Base-by-base conservation (phyloP, 2,113 vertebrate genomes). In the Hydrolagus affinis region DNA sequence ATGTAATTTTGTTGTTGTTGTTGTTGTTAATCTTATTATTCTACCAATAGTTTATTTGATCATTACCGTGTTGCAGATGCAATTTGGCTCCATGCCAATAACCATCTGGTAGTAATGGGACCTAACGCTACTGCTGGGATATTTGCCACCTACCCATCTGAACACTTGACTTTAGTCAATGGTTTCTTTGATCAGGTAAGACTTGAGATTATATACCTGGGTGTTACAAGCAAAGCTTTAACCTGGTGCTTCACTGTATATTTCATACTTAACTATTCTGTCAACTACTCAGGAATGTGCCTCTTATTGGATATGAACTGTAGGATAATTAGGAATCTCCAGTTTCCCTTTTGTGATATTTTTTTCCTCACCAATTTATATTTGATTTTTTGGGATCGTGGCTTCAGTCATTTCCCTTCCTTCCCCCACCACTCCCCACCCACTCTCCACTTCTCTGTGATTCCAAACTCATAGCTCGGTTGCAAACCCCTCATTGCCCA, bases 111-210 rank as follows among this genome's bases (percentile, higher is more conserved):
- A 7, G 90, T 96, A 12, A 85, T 71, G 0, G 94, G 94, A 1
- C 2, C n/a, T 0, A 90, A 91, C 0, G 89, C 87, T 86, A 98
- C 97, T 1, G 95, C 96, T 62, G 95, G 95, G 15, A 99, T 99
- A 88, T 99, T 99, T 90, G 96, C 98, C 30, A 99, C 98, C 1
- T 99, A 96, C 62, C 98, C 97, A 0, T 94, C 89, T 68, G 88
- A 90, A 0, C 96, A 99, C 88, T 92, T 99, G 88, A 93, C 95
- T 0, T 3, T 92, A 57, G 77, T 97, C 86, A 99, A 99, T 12
- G 98, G 96, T 83, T 98, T 99, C 90, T 98, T 99, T 90, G 97
- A 99, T 87, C 97, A 99, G 96, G 98, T 97, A 89, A 90, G 76
- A 86, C 8, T 0, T 19, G n/a, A 19, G 9, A 56, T 57, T 56